These are phyloP conservation scores for Cremastobaeus sp. DNA, from an alignment of 2,888 invertebrate genomes.

Conservation along the genomic window DNA sequence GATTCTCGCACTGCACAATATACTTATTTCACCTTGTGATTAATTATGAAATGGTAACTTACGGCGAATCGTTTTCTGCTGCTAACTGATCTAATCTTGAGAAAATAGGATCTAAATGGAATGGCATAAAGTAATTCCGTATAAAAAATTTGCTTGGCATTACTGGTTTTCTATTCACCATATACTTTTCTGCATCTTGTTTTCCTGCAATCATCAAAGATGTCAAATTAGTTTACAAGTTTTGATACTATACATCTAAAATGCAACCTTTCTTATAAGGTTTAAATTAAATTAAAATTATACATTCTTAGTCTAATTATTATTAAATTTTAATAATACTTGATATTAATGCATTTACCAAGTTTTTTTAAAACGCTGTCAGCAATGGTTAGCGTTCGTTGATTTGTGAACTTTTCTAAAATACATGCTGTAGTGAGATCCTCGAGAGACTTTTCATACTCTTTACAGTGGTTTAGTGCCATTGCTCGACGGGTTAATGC, in stretches of 20 bases:
- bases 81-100: conserved; percentile 77
- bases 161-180: conserved; percentile 83
- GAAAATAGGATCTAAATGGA: conserved; percentile 90
- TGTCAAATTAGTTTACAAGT: no score
- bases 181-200: conserved; percentile 86
- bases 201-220: no score
- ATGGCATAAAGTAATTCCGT: conserved; percentile 91
- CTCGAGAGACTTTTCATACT: conserved; percentile 90
- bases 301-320: no score
- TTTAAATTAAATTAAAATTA: no score
- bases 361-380: conserved; percentile 92
- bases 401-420: conserved; percentile 92
- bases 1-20: neutral
- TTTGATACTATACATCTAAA: no score
- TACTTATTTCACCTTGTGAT: neutral
- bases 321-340: neutral
- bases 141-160: conserved; percentile 93
- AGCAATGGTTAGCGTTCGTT: conserved; percentile 88
- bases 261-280: no score
- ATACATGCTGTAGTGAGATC: conserved; percentile 96
- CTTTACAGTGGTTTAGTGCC: conserved; percentile 88
- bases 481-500: conserved; percentile 91
- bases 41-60: conserved; percentile 63
- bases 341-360: conserved; percentile 77
- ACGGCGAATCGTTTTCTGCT: conserved; percentile 60